These are phyloP conservation scores for Luperina nickerlii DNA, from an alignment of 2,888 invertebrate species.

Conservation along the genomic window DNA sequence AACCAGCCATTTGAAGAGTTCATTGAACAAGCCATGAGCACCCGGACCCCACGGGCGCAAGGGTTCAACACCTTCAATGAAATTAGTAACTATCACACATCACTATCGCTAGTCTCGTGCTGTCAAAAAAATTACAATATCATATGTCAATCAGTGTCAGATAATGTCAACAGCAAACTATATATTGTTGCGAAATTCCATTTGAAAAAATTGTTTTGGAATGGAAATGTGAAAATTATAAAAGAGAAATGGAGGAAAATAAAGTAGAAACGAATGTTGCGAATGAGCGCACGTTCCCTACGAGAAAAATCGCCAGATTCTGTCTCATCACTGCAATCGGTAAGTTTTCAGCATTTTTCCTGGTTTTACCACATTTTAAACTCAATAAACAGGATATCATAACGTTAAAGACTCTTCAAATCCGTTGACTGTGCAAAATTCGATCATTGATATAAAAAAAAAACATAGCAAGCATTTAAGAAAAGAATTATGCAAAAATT, in stretches of 20 bases:
- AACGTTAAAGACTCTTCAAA: neutral
- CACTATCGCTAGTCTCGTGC: constrained; percentile 8
- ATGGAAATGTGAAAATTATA: constrained; percentile 36
- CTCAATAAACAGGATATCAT: neutral
- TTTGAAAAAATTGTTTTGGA: constrained; percentile 14
- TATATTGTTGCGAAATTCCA: constrained; percentile 24
- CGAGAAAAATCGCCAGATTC: constrained; percentile 57
- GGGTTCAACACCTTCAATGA: neutral
- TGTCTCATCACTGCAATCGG: constrained; percentile 62
- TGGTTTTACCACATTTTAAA: neutral
- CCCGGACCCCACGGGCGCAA: neutral
- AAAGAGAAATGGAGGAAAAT: constrained; percentile 64
- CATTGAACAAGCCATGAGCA: neutral
- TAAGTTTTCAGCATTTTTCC: constrained; percentile 45
- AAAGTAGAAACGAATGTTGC: constrained; percentile 55
- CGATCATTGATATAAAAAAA: neutral
- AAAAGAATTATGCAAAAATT: neutral
- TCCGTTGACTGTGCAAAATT: neutral
- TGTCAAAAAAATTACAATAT: constrained; percentile 10
- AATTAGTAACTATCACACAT: constrained; percentile 16
- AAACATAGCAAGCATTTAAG: neutral
- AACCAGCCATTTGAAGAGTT: neutral
- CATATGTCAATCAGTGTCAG: constrained; percentile 10
- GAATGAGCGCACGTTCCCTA: constrained; percentile 47
- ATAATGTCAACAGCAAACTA: constrained; percentile 21